Evolutionary conservation across 2,888 invertebrate species (phyloP).

Genomic region (Cryptophagus acutangulus): DNA sequence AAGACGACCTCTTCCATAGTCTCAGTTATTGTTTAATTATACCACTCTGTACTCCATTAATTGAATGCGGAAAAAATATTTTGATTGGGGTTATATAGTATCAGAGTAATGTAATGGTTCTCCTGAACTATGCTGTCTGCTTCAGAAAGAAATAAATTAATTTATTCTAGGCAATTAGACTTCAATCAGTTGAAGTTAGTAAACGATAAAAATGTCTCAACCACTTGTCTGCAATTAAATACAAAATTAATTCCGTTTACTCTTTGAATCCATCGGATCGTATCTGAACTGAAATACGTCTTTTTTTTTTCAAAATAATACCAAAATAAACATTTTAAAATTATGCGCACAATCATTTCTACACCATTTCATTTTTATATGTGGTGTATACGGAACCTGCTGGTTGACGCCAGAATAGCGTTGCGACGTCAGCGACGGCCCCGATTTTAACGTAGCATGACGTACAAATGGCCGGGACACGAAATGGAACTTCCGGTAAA

Average conservation of each 20-base stretch:
- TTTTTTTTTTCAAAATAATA: conserved; percentile 13
- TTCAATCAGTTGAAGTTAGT: conserved; percentile 35
- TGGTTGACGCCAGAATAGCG: conserved; percentile 28
- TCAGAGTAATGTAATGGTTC: too few relatives aligned
- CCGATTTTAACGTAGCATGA: conserved; percentile 29
- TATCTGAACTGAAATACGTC: neutral
- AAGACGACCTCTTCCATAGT: too few relatives aligned
- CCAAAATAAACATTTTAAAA: conserved; percentile 18
- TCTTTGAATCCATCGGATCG: neutral
- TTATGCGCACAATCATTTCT: conserved; percentile 32
- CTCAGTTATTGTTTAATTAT: too few relatives aligned
- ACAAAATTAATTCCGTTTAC: conserved; percentile 10
- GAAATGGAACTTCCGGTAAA: conserved; percentile 33
- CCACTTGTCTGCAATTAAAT: conserved; percentile 31
- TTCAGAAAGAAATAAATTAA: conserved; percentile 36
- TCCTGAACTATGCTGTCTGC: too few relatives aligned
- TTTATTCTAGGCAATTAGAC: conserved; percentile 36
- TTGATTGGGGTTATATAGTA: too few relatives aligned
- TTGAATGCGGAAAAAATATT: too few relatives aligned
- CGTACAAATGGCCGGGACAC: conserved; percentile 29
- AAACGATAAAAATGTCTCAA: conserved; percentile 36
- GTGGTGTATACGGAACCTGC: conserved; percentile 25
- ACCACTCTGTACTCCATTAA: too few relatives aligned
- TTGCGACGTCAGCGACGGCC: conserved; percentile 34
- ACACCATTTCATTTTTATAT: conserved; percentile 34